phyloP scores from a whole-genome alignment of 2,113 vertebrate species.

The Myotis lucifugus region DNA sequence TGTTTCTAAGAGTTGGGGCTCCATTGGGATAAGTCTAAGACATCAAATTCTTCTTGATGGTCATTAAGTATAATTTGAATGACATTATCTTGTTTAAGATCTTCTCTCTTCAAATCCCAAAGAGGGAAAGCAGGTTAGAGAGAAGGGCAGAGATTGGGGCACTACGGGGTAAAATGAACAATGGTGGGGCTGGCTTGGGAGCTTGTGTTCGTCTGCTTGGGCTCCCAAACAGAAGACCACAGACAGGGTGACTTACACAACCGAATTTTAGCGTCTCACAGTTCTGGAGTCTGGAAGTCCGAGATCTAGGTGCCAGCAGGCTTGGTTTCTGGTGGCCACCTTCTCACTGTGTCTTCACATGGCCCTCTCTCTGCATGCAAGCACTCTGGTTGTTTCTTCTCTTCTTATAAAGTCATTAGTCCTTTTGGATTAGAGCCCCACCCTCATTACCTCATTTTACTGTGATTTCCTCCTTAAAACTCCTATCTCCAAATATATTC shows the following conservation, averaged over 20 bases:
- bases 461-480: neutral
- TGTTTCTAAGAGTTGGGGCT: neutral
- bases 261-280: neutral
- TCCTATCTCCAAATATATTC: neutral
- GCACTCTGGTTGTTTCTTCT: neutral
- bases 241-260: rapidly evolving
- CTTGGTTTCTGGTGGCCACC: neutral
- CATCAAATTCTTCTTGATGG: neutral
- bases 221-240: neutral
- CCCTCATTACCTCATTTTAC: neutral
- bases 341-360: neutral
- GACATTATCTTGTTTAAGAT: neutral
- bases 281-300: neutral
- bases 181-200: neutral
- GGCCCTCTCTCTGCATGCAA: neutral
- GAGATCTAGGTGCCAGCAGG: too few relatives aligned
- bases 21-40: neutral
- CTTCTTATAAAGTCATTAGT: neutral
- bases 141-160: neutral
- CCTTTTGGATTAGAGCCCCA: neutral
- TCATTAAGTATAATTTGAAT: neutral
- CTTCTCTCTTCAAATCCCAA: neutral
- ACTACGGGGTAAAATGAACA: rapidly evolving
- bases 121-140: neutral
- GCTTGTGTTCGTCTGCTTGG: rapidly evolving